Evolutionary conservation across 1,140 invertebrate genomes (phyloP).

Genomic region (Leptestheria dahalacensis): DNA sequence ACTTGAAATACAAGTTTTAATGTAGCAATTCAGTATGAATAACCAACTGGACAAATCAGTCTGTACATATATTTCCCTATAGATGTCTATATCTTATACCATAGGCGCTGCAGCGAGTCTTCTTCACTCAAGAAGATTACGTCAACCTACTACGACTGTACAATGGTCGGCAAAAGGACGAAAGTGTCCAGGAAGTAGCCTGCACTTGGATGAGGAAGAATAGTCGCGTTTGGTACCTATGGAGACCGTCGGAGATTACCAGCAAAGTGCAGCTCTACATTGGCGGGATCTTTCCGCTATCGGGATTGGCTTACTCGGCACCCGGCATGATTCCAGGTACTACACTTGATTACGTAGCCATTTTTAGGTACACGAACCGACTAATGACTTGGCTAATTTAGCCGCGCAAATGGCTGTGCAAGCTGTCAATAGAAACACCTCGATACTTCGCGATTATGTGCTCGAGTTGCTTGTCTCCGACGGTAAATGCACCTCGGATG

Average conservation of each 20-base stretch:
- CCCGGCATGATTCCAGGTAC: constrained; percentile 41
- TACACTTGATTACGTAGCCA: not conserved
- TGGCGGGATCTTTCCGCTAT: constrained; percentile 62
- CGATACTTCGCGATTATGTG: constrained; percentile 42
- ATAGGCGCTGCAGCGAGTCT: constrained; percentile 1
- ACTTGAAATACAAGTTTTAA: no score
- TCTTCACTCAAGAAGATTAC: constrained; percentile 30
- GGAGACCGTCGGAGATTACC: constrained; percentile 35
- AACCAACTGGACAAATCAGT: no score
- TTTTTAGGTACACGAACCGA: not conserved
- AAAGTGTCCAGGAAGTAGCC: constrained; percentile 36
- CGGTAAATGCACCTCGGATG: constrained; percentile 55
- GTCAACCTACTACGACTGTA: constrained; percentile 7
- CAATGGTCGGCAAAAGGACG: constrained; percentile 1
- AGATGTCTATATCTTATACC: no score
- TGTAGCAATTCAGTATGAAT: no score
- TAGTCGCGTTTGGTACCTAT: constrained; percentile 33
- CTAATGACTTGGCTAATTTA: constrained; percentile 21
- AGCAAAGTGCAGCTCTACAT: constrained; percentile 41
- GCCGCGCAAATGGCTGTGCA: constrained; percentile 47
- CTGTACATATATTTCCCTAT: no score
- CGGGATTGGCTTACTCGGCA: constrained; percentile 38
- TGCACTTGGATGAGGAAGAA: constrained; percentile 50
- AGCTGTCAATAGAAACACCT: constrained; percentile 44
- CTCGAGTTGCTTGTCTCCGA: constrained; percentile 42